These are phyloP conservation scores for Perca fluviatilis DNA, from an alignment of 2,113 vertebrate genomes.

Conservation along the genomic window DNA sequence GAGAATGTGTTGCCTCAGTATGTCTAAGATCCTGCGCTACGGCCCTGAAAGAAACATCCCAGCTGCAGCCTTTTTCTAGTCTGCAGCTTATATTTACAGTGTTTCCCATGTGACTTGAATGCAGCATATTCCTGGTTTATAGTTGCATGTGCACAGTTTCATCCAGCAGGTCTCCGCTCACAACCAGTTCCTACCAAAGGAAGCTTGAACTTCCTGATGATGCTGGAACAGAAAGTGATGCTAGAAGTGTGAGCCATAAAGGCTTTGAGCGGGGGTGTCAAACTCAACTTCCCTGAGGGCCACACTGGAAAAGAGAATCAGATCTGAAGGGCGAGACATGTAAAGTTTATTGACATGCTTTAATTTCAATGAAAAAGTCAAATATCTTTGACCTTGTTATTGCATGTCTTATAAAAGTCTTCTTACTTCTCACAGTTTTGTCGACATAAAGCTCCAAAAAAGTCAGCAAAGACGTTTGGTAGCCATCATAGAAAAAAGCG, in stretches of 20 bases:
- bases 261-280: too few relatives aligned
- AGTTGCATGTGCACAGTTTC: neutral
- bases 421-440: too few relatives aligned
- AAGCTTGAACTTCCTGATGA: conserved; percentile 23
- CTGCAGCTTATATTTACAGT: neutral
- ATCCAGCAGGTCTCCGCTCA: conserved; percentile 12
- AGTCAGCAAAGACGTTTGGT: too few relatives aligned
- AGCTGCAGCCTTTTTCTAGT: neutral
- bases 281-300: too few relatives aligned
- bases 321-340: too few relatives aligned
- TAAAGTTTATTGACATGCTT: too few relatives aligned
- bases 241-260: neutral
- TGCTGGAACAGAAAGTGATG: neutral
- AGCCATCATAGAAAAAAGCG: too few relatives aligned
- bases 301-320: too few relatives aligned
- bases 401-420: too few relatives aligned
- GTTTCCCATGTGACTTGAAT: conserved; percentile 6
- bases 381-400: too few relatives aligned
- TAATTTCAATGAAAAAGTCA: too few relatives aligned
- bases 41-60: neutral
- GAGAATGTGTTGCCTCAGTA: neutral
- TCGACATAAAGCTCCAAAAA: too few relatives aligned
- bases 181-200: conserved; percentile 17
- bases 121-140: conserved; percentile 3
- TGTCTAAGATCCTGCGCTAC: neutral